Conservation (phyloP, 2,888 invertebrate species). For the Macroteleia sp. region DNA sequence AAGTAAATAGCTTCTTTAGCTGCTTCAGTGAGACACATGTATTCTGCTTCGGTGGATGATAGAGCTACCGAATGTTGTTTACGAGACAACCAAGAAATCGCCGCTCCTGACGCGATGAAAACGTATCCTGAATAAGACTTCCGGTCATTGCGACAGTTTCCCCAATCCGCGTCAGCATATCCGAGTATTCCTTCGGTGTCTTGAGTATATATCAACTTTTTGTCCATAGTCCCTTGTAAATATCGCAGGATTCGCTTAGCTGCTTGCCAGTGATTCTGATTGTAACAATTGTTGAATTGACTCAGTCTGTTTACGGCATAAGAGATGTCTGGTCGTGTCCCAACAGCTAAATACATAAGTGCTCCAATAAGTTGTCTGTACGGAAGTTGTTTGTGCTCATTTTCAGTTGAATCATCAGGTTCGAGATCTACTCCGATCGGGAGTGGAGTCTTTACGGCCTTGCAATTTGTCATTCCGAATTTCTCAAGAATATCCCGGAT, state of each 20-base stretch:
- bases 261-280: no score
- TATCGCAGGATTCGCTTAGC: not conserved
- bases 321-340: not conserved
- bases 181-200: not conserved
- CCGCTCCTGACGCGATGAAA: not conserved
- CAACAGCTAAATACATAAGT: not conserved
- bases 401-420: no score
- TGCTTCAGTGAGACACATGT: not conserved
- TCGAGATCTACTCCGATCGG: slow-evolving; percentile 18
- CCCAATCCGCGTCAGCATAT: not conserved
- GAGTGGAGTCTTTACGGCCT: slow-evolving; percentile 69
- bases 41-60: no score
- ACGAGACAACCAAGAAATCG: not conserved
- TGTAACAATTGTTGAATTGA: no score
- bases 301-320: no score
- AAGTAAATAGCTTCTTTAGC: not conserved
- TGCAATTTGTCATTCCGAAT: slow-evolving; percentile 70
- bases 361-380: slow-evolving; percentile 9
- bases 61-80: not conserved
- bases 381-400: slow-evolving; percentile 4
- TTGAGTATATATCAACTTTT: not conserved
- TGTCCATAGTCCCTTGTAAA: not conserved
- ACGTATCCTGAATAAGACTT: not conserved
- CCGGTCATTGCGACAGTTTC: not conserved
- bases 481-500: slow-evolving; percentile 65